These are phyloP conservation scores for Trogon surrucura DNA, from an alignment of 2,113 vertebrate genomes.

Conservation along the genomic window DNA sequence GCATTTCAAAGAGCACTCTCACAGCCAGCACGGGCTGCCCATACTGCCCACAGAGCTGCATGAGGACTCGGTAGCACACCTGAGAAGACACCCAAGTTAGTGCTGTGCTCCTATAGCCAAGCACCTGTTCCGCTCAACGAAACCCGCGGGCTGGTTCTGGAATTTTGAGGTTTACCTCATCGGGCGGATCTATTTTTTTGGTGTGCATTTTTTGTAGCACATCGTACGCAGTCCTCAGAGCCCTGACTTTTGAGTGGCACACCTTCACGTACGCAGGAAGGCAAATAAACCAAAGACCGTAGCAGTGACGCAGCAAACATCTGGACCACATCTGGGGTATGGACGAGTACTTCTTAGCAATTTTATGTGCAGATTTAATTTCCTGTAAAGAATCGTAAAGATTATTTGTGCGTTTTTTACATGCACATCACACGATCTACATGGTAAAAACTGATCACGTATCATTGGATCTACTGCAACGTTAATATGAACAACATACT, in stretches of 20 bases:
- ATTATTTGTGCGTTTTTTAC: not conserved
- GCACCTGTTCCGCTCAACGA: not conserved
- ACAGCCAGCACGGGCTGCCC: slow-evolving; percentile 96
- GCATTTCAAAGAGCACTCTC: slow-evolving; percentile 96
- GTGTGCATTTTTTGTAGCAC: slow-evolving; percentile 95
- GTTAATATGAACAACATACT: not conserved
- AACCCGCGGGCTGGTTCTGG: rapidly evolving
- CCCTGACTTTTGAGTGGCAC: slow-evolving; percentile 95
- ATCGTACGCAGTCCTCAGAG: slow-evolving; percentile 92
- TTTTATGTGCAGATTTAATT: slow-evolving; percentile 94
- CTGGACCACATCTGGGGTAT: slow-evolving; percentile 99
- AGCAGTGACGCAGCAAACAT: slow-evolving; percentile 94
- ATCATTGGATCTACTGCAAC: not conserved
- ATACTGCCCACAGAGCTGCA: slow-evolving; percentile 97
- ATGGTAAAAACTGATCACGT: not conserved
- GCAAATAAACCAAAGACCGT: slow-evolving; percentile 98
- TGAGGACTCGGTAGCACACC: slow-evolving; percentile 97
- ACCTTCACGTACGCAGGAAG: slow-evolving; percentile 90
- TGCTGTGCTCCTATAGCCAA: not conserved
- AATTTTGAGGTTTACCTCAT: slow-evolving; percentile 82
- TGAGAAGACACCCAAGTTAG: slow-evolving; percentile 43
- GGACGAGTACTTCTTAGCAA: slow-evolving; percentile 92
- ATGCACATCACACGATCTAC: not conserved
- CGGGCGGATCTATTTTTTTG: slow-evolving; percentile 93
- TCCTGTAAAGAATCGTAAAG: slow-evolving; percentile 78